phyloP scores from a whole-genome alignment of 2,113 vertebrate species.

The Syngnathus scovelli region DNA sequence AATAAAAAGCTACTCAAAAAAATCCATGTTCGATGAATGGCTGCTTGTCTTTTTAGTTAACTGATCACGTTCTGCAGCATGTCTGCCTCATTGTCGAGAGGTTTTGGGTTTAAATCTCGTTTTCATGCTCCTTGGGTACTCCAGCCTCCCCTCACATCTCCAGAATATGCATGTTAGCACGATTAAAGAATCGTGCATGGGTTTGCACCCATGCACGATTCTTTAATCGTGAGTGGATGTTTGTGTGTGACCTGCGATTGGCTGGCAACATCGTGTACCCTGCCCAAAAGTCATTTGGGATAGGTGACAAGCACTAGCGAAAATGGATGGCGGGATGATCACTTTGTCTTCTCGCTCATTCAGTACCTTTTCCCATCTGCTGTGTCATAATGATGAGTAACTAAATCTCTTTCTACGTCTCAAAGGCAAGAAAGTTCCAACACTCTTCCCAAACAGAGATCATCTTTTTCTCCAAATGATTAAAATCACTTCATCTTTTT shows the following conservation, averaged over 20 bases:
- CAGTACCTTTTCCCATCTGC: too few species aligned
- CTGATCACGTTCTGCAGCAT: not conserved
- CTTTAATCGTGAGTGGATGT: not conserved
- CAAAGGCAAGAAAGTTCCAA: not conserved
- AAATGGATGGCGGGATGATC: not conserved
- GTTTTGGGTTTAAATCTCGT: not conserved
- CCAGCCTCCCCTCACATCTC: not conserved
- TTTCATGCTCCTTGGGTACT: not conserved
- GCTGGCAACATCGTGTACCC: not conserved
- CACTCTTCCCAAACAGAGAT: not conserved
- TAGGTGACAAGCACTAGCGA: not conserved
- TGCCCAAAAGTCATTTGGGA: not conserved
- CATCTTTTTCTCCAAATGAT: constrained; percentile 3
- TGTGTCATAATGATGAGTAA: not conserved
- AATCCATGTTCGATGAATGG: not conserved
- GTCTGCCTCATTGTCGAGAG: not conserved
- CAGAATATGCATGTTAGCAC: not conserved
- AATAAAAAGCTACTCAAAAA: not conserved
- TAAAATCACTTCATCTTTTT: constrained; percentile 4
- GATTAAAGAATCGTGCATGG: not conserved
- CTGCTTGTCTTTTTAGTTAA: not conserved
- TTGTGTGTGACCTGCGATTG: not conserved
- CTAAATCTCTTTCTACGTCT: not conserved
- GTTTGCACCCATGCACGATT: not conserved
- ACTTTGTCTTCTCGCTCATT: not conserved